Evolutionary conservation across 37 sponge, comb jelly and placozoan species (phyloP).

Genomic region (Eunapius fragilis): DNA sequence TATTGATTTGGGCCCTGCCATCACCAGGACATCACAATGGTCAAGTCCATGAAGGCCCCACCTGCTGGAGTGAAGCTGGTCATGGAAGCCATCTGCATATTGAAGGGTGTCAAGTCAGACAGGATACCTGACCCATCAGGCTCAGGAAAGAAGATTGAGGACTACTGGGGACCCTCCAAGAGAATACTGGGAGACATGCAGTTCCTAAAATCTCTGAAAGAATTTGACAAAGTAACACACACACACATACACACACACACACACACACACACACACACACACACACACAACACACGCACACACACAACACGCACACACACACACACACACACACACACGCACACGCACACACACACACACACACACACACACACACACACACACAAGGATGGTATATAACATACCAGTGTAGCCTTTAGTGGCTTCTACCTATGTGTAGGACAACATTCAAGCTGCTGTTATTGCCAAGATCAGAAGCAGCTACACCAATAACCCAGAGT

Average conservation of each 20-base stretch:
- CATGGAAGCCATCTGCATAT: conserved; percentile 97
- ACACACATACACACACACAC: too few relatives aligned
- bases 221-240: conserved; percentile 89
- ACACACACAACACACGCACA: too few relatives aligned
- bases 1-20: background rate
- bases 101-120: conserved; percentile 94
- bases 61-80: conserved; percentile 93
- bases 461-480: conserved; percentile 86
- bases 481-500: conserved; percentile 93
- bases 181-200: conserved; percentile 91
- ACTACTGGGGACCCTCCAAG: conserved; percentile 97
- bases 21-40: conserved; percentile 82
- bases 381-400: background rate
- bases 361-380: background rate
- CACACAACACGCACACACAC: too few relatives aligned
- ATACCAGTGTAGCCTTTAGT: too few relatives aligned
- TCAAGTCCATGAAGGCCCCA: conserved; percentile 96
- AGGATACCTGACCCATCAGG: conserved; percentile 89
- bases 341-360: background rate
- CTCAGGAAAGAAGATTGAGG: conserved; percentile 93
- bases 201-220: conserved; percentile 85
- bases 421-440: conserved; percentile 39
- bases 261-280: too few relatives aligned
- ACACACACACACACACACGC: background rate
- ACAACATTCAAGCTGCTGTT: conserved; percentile 77